Conservation (phyloP, 2,888 invertebrate genomes). For the Sinotaia quadrata region DNA sequence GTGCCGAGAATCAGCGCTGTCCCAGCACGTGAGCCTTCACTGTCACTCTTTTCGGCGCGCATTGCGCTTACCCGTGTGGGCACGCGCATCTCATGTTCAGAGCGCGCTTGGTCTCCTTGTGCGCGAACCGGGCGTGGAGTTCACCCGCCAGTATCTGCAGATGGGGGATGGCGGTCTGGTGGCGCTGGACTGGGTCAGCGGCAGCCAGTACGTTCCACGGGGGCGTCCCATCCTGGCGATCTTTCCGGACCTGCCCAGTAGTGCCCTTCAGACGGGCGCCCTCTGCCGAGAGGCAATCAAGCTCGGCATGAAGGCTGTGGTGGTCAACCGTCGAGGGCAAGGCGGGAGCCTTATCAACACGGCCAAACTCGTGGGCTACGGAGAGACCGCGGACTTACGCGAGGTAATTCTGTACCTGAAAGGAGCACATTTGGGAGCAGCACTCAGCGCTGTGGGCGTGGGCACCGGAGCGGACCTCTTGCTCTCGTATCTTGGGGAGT, state of each 20-base stretch:
- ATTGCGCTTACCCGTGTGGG: constrained; percentile 57
- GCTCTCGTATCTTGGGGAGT: constrained; percentile 67
- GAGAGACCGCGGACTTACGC: constrained; percentile 63
- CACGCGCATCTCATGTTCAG: constrained; percentile 59
- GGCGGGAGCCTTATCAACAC: constrained; percentile 59
- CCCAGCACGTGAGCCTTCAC: constrained; percentile 55
- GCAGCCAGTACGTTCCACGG: constrained; percentile 18
- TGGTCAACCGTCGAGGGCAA: constrained; percentile 64
- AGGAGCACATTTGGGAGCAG: constrained; percentile 47
- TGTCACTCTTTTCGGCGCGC: constrained; percentile 53
- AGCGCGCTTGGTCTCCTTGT: constrained; percentile 52
- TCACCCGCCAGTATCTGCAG: constrained; percentile 57
- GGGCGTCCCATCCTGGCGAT: constrained; percentile 49
- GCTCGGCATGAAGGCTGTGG: constrained; percentile 58
- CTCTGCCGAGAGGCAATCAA: constrained; percentile 50
- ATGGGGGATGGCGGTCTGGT: constrained; percentile 64
- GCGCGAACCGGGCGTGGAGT: constrained; percentile 20
- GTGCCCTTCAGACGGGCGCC: constrained; percentile 45
- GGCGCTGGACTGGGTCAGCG: constrained; percentile 62
- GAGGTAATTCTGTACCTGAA: constrained; percentile 61
- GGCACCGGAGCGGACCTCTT: constrained; percentile 61
- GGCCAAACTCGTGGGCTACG: constrained; percentile 58
- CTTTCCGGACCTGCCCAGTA: constrained; percentile 58
- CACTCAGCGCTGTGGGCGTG: constrained; percentile 55
- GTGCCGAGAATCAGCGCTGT: constrained; percentile 61